Evolutionary conservation across 2,797 vertebrate species (phyloP), one percentile per base, ranked within the genome.

Genomic region (Triplophysa bombifrons): DNA sequence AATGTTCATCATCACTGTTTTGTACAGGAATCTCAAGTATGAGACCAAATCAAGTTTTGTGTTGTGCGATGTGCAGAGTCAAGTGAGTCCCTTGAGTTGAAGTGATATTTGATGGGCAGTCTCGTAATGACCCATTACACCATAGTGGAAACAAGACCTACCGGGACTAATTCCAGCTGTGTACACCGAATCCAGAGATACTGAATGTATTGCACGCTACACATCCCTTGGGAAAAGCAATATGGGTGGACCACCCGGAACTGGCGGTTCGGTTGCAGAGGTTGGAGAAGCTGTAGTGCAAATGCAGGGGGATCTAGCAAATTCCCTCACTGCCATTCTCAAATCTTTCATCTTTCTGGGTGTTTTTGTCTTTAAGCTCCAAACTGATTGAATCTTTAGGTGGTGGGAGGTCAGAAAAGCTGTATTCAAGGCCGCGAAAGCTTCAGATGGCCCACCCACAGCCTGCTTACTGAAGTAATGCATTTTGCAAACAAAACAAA

Each of bases 161-260:
- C 56, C 60, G 25, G 73, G 85, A 84, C 85, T 76, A 74, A 63
- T 82, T 78, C 68, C 60, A 79, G 78, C 76, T 85, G 81, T 79
- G 77, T 69, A 70, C 78, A 82, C 72, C 48, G 27, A 76, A 69
- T 51, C 27, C 66, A 73, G 64, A 78, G 78, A 66, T 76, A 55
- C 75, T 58, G 74, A 76, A 80, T 72, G 56, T 78, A 69, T 27
- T 72, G 63, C 81, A 72, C 13, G 72, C 70, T 82, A 82, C 51
- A 72, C 80, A 44, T 84, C 65, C 71, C 64, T 41, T 41, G 74
- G 70, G 84, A 56, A 85, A 34, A 50, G 63, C 83, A 82, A 83
- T 72, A 71, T 51, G 55, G 71, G 64, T 19, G 19, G 89, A 90
- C 88, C 90, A 90, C 88, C 89, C 85, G 81, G 63, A 78, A 72